Base-by-base conservation (phyloP, 53 echinoderm and acorn worm species). In the Echinarachnius parma region DNA sequence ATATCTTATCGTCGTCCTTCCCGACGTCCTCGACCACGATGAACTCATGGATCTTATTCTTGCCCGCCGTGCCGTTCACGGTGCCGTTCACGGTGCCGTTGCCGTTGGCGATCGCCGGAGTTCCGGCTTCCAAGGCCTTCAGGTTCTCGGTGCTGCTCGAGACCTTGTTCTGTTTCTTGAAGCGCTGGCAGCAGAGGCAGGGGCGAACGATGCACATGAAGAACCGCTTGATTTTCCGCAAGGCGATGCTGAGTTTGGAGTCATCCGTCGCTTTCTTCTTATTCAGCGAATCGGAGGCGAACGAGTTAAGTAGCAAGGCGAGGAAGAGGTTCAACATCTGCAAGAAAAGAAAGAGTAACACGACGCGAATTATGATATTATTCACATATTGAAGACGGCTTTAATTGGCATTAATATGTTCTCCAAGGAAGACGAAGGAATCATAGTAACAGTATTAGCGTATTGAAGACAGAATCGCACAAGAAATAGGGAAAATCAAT, bases 281-380 rank as follows among this genome's bases (percentile, higher is more conserved):
- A 26, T 79, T 63, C 42, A 95, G 46, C 2, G 86, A 83, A 59
- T 95, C 95, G 18, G 87, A 76, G 25, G 95, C 90, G 55, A 95
- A 95, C 1, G 95, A 84, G 80, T 95, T 95, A 53, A 95, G 64
- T 22, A 95, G 66, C 64, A 95, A 65, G 0, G 95, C 95, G 19
- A 95, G 66, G 79, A 95, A 95, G 46, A 95, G 59, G 53, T 95
- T 95, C 48, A 95, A 56, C 34, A 95, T 89, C 95, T 95, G 61
- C 50, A 35, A 37, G 39, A 9, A 39, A 39, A 13, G 39, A 13
- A 7, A 39, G 39, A 13, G 39, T 7, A 39, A 39, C 7, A 39
- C 13, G 39, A 9, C 11, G 52, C 4, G 15, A n/a, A 48, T 16
- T 14, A 74, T 77, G 35, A 42, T 42, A 5, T 47, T 13, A 50